phyloP scores from a whole-genome alignment of 1,140 invertebrate species.

The Bombyx mandarina region DNA sequence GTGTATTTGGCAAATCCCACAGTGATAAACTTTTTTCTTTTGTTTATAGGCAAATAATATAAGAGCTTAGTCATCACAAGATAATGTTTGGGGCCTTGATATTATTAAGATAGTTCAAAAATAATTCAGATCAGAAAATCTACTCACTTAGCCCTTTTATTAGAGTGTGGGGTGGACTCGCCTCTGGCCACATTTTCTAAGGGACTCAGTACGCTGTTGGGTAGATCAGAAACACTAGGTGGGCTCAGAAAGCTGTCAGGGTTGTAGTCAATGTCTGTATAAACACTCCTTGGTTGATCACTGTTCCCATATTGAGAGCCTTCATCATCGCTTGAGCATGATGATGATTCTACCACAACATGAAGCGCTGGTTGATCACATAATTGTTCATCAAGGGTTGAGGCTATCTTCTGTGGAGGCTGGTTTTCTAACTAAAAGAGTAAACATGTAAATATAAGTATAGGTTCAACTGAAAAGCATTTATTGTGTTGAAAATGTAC shows the following conservation, averaged over 20 bases:
- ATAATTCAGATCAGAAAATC: conserved; percentile 3
- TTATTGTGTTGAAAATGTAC: conserved; percentile 9
- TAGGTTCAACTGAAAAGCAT: background rate
- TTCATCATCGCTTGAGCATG: conserved; percentile 61
- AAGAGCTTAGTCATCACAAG: no score
- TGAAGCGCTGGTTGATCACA: conserved; percentile 42
- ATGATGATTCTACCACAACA: conserved; percentile 59
- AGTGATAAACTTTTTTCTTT: no score
- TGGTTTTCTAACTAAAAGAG: conserved; percentile 50
- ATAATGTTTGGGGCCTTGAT: no score
- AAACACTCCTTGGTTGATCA: conserved; percentile 50
- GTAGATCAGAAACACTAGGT: conserved; percentile 60
- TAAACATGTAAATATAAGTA: conserved; percentile 4
- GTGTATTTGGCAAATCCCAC: no score
- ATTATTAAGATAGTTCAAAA: conserved; percentile 31
- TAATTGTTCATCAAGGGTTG: conserved; percentile 36
- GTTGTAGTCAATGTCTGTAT: conserved; percentile 56
- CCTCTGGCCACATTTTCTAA: conserved; percentile 63
- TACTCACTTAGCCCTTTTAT: conserved; percentile 52
- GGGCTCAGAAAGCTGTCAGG: conserved; percentile 60
- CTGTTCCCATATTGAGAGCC: conserved; percentile 29
- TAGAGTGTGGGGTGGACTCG: conserved; percentile 61
- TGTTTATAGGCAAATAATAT: no score
- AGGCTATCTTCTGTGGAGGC: conserved; percentile 47
- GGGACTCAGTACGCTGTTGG: conserved; percentile 57